Evolutionary conservation across 2,797 vertebrate species (phyloP), one percentile per base, ranked within the genome.

Genomic region (Zenarchopterus dispar): DNA sequence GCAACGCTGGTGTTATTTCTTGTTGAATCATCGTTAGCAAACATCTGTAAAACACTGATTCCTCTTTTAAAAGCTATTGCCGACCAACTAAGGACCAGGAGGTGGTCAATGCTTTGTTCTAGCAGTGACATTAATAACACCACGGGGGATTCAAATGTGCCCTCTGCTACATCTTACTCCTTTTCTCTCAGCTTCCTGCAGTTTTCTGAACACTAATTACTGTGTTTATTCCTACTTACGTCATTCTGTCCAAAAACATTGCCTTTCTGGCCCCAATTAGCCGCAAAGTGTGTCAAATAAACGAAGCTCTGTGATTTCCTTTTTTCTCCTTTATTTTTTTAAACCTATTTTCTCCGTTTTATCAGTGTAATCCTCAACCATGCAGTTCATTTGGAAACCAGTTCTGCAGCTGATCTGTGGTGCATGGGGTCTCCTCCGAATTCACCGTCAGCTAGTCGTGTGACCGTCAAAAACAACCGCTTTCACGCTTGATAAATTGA

Each of bases 201-300:
- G 80, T 70, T 88, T 88, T 63, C 65, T 74, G 54, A 62, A 58
- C 66, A 43, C 73, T 94, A 93, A 94, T 93, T 88, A 92, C 89
- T 90, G 88, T 92, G 84, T 92, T 94, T 91, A 81, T 81, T 72
- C 68, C 73, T 70, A 64, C 85, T 82, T 89, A 86, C 91, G 90
- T 93, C 93, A 93, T 60, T 55, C 71, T 73, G 73, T 71, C 86
- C 87, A 88, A 85, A 91, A 92, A 93, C 88, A 91, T 76, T 78
- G 62, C 64, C 77, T 73, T 83, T 89, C 69, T 81, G 81, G 70
- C 83, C 73, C 84, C 80, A 90, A 90, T 91, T 91, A 92, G 80
- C 73, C 71, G 68, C 39, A 85, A 79, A 85, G 61, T 54, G 62
- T 80, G 78, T 84, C 82, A 83, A 53, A 54, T 46, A 73, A 80